phyloP scores from a whole-genome alignment of 2,113 vertebrate species.

The Gopherus flavomarginatus region DNA sequence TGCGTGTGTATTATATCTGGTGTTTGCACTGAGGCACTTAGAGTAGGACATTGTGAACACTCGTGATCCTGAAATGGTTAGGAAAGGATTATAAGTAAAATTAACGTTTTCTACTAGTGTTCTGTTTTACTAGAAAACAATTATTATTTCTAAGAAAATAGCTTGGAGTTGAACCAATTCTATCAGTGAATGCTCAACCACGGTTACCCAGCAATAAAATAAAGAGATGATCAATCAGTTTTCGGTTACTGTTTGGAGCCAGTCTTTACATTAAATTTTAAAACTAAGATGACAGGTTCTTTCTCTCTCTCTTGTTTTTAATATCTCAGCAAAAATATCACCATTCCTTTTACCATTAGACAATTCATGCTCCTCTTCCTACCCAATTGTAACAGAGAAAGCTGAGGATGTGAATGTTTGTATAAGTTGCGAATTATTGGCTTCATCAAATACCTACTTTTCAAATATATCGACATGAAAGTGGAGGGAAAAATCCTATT shows the following conservation, averaged over 20 bases:
- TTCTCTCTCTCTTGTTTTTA: neutral
- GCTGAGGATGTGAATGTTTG: neutral
- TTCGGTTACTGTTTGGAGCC: neutral
- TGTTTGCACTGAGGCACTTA: neutral
- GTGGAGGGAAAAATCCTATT: neutral
- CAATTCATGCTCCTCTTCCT: neutral
- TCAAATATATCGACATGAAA: neutral
- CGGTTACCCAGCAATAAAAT: conserved; percentile 44
- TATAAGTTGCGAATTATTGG: conserved; percentile 23
- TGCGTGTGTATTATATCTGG: neutral
- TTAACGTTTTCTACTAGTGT: conserved; percentile 57
- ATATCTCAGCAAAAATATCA: neutral
- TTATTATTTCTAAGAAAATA: conserved; percentile 54
- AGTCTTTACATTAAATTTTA: neutral
- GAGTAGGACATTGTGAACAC: neutral
- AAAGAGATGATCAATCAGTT: conserved; percentile 37
- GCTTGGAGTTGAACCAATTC: conserved; percentile 63
- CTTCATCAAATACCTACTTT: conserved; percentile 38
- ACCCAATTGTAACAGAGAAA: neutral
- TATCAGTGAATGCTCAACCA: conserved; percentile 52
- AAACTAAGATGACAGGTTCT: neutral
- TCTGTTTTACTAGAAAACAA: conserved; percentile 55
- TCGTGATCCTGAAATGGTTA: neutral
- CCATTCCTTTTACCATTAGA: neutral
- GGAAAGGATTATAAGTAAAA: neutral